Evolutionary conservation across 2,888 invertebrate species (phyloP), one percentile per base, ranked within the genome.

Genomic region (Acrocyrtus sp.): DNA sequence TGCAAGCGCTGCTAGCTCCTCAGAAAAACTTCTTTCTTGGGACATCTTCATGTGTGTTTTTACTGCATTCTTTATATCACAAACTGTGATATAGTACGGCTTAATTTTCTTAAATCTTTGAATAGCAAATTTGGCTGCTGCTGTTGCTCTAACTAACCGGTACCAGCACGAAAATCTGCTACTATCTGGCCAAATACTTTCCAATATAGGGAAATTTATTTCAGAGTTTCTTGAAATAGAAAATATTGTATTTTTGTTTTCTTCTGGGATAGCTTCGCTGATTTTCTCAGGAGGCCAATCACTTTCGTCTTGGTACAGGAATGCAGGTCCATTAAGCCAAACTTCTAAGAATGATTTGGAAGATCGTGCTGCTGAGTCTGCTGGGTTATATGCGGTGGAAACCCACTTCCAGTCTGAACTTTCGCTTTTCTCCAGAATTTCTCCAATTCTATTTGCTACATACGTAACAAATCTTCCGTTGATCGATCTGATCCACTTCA

Each of bases 371-470:
- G 58, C 67, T 3, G n/a, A 10, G 12, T 67, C 58, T 0, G 67
- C 67, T 0, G 43, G 27, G 17, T 58, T 67, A 4, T 24, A 0
- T 1, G 1, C 15, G 0, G 67, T 67, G 4, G 67, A 45, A 19
- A 58, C 17, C 67, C 67, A 67, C 5, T 34, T 29, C 58, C 58
- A 67, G 8, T 67, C 43, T 2, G 5, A 1, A 6, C 17, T 12
- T 1, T 67, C 21, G 1, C 43, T 67, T 0, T 10, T 12, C 17
- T 67, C 67, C 5, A 43, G 60, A 24, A 67, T 58, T 43, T 58
- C 67, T 5, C 67, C 67, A 21, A 58, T 8, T 21, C 67, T 26
- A 41, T 67, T 58, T 0, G 43, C 60, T 19, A 58, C 58, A 26
- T 51, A 60, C 47, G 58, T 17, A n/a, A 51, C 24, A 15, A 34